Evolutionary conservation across 2,797 vertebrate genomes (phyloP).

Genomic region (Arctocebus calabarensis): DNA sequence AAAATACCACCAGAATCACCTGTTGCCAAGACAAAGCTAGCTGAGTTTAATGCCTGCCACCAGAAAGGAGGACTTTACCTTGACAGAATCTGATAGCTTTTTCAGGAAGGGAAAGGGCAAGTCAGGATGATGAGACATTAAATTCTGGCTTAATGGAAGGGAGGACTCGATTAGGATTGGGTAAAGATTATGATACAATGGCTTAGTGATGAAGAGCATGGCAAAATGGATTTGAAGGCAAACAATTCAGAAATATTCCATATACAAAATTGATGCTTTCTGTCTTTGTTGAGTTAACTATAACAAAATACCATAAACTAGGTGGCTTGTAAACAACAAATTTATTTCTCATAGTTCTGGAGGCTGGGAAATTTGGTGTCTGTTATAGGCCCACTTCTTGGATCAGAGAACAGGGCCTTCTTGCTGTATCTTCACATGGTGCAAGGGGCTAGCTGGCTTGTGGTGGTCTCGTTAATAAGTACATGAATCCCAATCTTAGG

Average conservation of each 20-base stretch:
- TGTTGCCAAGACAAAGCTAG: background rate
- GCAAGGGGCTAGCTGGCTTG: background rate
- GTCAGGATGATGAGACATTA: background rate
- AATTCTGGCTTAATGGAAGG: background rate
- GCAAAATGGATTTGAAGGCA: background rate
- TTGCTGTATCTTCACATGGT: background rate
- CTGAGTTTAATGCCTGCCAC: background rate
- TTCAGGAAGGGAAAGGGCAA: background rate
- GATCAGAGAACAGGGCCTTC: background rate
- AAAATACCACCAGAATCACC: background rate
- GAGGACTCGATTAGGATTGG: background rate
- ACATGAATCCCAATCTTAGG: background rate
- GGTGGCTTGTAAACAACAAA: background rate
- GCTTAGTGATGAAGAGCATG: background rate
- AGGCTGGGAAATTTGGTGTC: background rate
- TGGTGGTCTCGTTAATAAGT: background rate
- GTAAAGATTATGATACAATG: constrained; percentile 1
- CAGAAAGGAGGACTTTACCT: background rate
- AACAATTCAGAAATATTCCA: background rate
- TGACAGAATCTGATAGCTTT: background rate
- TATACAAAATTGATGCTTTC: background rate
- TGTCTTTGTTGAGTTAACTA: background rate
- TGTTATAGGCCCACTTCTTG: background rate
- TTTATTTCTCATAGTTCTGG: background rate
- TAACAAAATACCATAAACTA: background rate